Base-by-base conservation (phyloP, 2,113 vertebrate genomes). In the Ornithorhynchus anatinus region DNA sequence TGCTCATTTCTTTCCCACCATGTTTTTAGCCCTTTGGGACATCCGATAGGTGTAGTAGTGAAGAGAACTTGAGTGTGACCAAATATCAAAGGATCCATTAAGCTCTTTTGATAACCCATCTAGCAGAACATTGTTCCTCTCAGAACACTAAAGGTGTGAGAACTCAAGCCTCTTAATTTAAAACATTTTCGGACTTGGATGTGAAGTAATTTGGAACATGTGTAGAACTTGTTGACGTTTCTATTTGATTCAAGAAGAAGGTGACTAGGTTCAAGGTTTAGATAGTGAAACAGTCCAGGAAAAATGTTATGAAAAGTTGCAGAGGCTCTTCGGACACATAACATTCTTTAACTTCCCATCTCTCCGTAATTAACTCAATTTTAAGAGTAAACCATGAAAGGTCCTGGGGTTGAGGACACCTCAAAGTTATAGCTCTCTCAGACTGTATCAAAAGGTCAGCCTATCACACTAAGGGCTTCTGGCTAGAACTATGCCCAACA, bases 11-110 rank as follows among this genome's bases (percentile, higher is more conserved):
- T n/a, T n/a, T n/a, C n/a, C n/a, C n/a, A n/a, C n/a, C n/a, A n/a
- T n/a, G n/a, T n/a, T n/a, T n/a, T n/a, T n/a, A n/a, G n/a, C n/a
- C n/a, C n/a, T n/a, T n/a, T n/a, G n/a, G n/a, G n/a, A n/a, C n/a
- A n/a, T 1, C 59, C 45, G 11, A 29, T 15, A 8, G 27, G 19
- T 1, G 0, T 10, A 10, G 1, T 2, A 19, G 1, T 7, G 5
- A n/a, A 37, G 22, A 35, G 29, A 25, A 19, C 31, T 29, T 50
- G 10, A 14, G 25, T 8, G 4, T n/a, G 19, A 23, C 4, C 23
- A 39, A 38, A 22, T 5, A 4, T 5, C 1, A 15, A 3, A 15
- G 7, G 15, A 11, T 3, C 2, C n/a, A 20, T 54, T 23, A 14
- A 4, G 4, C 13, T 19, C 4, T 45, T 5, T 3, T 1, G 31